Conservation (phyloP, 1,140 invertebrate species). For the Ptiloglossa arizonensis region DNA sequence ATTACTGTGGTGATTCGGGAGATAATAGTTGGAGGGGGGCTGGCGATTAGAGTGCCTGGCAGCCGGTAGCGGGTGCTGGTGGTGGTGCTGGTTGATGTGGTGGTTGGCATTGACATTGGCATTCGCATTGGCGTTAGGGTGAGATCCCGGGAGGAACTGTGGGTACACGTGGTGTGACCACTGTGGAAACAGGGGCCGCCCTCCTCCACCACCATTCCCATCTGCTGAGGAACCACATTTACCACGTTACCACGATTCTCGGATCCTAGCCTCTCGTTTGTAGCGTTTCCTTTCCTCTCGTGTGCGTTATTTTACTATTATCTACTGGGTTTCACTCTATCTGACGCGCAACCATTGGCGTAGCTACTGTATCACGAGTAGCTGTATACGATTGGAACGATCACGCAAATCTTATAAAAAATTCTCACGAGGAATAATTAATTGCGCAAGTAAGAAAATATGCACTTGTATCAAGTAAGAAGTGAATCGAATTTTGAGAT, state of each 20-base stretch:
- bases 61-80: constrained; percentile 82
- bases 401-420: too few species aligned
- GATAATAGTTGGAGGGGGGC: constrained; percentile 78
- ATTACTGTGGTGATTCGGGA: constrained; percentile 80
- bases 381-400: too few species aligned
- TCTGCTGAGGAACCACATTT: constrained; percentile 81
- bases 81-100: constrained; percentile 82
- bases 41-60: constrained; percentile 80
- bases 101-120: constrained; percentile 82
- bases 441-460: too few species aligned
- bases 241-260: constrained; percentile 69
- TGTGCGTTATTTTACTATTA: background rate
- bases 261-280: constrained; percentile 4
- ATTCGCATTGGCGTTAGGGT: constrained; percentile 86
- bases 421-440: too few species aligned
- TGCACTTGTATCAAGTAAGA: too few species aligned
- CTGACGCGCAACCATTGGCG: background rate
- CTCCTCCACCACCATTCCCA: constrained; percentile 81
- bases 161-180: constrained; percentile 96
- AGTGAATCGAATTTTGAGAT: too few species aligned
- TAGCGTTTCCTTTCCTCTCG: constrained; percentile 42
- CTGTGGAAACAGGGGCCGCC: constrained; percentile 92
- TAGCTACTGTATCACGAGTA: too few species aligned
- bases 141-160: constrained; percentile 93
- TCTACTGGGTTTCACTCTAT: constrained; percentile 56